Conservation (phyloP, 2,797 vertebrate genomes). For the Acipenser oxyrinchus region DNA sequence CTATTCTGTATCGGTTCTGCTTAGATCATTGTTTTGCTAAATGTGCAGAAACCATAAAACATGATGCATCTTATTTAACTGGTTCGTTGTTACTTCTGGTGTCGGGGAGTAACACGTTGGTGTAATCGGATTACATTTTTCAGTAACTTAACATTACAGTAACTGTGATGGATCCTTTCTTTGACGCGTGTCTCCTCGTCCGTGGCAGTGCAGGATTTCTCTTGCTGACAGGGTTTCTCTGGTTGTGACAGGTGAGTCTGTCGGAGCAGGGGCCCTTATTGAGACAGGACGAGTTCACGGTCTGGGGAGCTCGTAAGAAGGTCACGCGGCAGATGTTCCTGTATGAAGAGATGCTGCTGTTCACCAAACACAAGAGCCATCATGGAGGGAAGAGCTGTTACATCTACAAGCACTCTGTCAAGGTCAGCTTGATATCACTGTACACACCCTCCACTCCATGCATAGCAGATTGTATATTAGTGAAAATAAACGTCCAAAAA, state of each 20-base stretch:
- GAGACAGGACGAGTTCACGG: conserved; percentile 70
- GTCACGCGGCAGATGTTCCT: conserved; percentile 75
- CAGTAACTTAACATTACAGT: too few species aligned
- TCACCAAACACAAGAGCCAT: conserved; percentile 74
- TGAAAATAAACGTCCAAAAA: neutral
- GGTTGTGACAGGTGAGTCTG: conserved; percentile 55
- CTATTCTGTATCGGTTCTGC: too few species aligned
- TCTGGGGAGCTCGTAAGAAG: conserved; percentile 69
- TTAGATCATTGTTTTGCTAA: too few species aligned
- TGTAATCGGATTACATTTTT: too few species aligned
- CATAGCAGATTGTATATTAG: neutral
- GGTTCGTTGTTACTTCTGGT: neutral
- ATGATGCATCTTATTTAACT: neutral
- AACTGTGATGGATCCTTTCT: too few species aligned
- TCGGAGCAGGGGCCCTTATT: conserved; percentile 76
- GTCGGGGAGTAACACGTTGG: neutral
- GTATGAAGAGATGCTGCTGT: conserved; percentile 73
- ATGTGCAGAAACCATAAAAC: neutral
- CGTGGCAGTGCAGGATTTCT: neutral
- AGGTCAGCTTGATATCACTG: conserved; percentile 47
- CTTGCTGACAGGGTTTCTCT: neutral
- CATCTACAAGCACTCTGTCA: conserved; percentile 78
- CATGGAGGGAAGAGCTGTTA: conserved; percentile 55
- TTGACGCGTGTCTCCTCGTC: too few species aligned
- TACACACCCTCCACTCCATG: neutral